These are phyloP conservation scores for Urocolius indicus DNA, from an alignment of 2,113 vertebrate species.

Conservation along the genomic window DNA sequence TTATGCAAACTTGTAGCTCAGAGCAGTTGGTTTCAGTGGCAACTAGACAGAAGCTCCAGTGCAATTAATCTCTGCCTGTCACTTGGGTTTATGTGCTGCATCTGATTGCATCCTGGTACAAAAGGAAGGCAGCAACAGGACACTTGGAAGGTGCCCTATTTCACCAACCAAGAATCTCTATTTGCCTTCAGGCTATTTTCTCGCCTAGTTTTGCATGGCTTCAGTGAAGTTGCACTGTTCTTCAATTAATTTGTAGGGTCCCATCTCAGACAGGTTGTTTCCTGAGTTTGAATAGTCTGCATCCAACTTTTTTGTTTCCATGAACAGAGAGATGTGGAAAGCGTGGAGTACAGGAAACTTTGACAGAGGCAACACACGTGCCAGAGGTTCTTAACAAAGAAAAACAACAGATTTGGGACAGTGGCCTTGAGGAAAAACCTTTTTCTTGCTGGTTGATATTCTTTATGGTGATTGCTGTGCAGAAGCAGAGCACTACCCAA, in stretches of 20 bases:
- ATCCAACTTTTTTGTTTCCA: neutral
- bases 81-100: neutral
- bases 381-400: neutral
- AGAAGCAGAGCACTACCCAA: accelerated
- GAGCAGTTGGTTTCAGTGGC: neutral
- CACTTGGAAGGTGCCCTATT: neutral
- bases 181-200: neutral
- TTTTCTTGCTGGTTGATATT: neutral
- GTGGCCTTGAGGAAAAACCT: neutral
- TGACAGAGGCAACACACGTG: neutral
- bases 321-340: neutral
- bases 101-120: neutral
- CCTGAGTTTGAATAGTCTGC: neutral
- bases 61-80: neutral
- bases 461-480: neutral
- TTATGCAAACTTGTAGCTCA: neutral
- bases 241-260: accelerated
- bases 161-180: neutral
- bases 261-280: neutral
- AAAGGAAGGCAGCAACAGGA: neutral
- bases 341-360: neutral
- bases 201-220: neutral
- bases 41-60: neutral
- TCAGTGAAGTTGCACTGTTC: neutral
- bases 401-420: neutral